phyloP scores from a whole-genome alignment of 2,888 invertebrate species.

The Spilosoma lubricipeda region DNA sequence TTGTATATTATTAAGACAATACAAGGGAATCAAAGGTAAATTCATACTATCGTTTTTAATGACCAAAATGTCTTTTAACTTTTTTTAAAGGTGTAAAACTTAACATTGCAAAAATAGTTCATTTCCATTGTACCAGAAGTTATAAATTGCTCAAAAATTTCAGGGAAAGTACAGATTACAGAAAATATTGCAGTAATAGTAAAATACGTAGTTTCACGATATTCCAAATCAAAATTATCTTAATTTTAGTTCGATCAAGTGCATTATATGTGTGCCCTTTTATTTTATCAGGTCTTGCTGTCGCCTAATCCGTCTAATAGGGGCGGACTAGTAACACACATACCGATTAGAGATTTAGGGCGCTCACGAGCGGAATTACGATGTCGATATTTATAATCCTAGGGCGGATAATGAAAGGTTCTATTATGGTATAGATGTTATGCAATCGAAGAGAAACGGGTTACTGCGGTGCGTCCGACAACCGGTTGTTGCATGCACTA shows the following conservation, averaged over 20 bases:
- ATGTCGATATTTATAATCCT: slow-evolving; percentile 16
- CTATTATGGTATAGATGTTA: slow-evolving; percentile 29
- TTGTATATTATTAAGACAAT: neutral
- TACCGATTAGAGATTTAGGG: slow-evolving; percentile 22
- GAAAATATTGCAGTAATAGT: neutral
- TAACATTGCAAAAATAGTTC: neutral
- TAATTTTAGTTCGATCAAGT: neutral
- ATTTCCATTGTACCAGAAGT: neutral
- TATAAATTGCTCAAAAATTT: no score
- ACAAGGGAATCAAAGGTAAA: neutral
- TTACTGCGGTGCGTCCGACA: slow-evolving; percentile 34
- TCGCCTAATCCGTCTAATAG: slow-evolving; percentile 10
- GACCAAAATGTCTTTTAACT: neutral
- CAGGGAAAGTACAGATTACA: neutral
- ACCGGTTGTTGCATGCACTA: slow-evolving; percentile 36
- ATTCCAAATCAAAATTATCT: neutral
- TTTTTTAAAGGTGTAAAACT: neutral
- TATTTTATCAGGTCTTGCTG: slow-evolving; percentile 7
- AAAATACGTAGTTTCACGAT: neutral
- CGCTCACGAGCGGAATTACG: slow-evolving; percentile 11
- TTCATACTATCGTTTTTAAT: neutral
- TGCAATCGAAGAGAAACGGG: slow-evolving; percentile 31
- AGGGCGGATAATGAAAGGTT: slow-evolving; percentile 6
- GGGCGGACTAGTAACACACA: slow-evolving; percentile 17
- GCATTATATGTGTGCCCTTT: neutral